Evolutionary conservation across 2,113 vertebrate species (phyloP).

Genomic region (Calonectris borealis): DNA sequence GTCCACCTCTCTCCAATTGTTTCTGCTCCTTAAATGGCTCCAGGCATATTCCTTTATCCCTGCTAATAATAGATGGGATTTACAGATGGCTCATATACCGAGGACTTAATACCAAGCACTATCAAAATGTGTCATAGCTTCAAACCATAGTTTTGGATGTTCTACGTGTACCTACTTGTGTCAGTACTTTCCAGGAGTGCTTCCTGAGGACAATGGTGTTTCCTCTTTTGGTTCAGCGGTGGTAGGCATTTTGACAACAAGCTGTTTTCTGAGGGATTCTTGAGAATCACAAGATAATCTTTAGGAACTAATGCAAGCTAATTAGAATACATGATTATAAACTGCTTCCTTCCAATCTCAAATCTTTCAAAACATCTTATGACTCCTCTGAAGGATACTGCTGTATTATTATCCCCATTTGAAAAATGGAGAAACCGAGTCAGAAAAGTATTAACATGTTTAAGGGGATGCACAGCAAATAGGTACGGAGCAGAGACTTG

Average conservation of each 20-base stretch:
- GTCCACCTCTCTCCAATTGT: not conserved
- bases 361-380: not conserved
- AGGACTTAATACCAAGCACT: not conserved
- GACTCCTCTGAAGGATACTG: not conserved
- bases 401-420: not conserved
- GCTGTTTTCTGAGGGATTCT: not conserved
- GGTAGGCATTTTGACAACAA: not conserved
- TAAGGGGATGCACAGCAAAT: not conserved
- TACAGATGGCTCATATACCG: constrained; percentile 26
- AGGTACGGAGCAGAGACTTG: not conserved
- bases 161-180: not conserved
- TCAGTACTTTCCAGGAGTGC: not conserved
- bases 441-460: not conserved
- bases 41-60: not conserved
- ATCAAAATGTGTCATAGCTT: constrained; percentile 22
- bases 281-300: not conserved
- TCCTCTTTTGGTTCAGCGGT: not conserved
- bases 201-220: not conserved
- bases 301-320: not conserved
- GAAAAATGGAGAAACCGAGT: not conserved
- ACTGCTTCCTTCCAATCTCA: not conserved
- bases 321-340: not conserved
- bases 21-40: not conserved
- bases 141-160: not conserved
- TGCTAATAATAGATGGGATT: constrained; percentile 60